Base-by-base conservation (phyloP, 2,113 vertebrate species). In the Raphicerus campestris region DNA sequence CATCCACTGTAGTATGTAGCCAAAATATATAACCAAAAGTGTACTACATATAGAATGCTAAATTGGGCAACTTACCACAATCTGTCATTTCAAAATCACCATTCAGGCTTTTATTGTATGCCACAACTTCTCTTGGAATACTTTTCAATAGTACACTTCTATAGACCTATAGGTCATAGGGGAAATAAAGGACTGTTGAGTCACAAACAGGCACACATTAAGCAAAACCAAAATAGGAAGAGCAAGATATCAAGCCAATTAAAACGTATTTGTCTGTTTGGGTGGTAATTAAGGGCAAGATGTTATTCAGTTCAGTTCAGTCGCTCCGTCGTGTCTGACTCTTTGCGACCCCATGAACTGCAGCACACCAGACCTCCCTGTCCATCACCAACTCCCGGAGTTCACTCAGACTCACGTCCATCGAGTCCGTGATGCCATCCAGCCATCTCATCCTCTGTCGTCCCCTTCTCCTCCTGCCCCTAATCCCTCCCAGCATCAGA, bases 101-200 rank as follows among this genome's bases (percentile, higher is more conserved):
- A 92, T 98, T 99, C 98, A 98, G 97, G 11, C 73, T 98, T 98
- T 98, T 99, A 95, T 98, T 42, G 88, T 73, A 85, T 89, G 93
- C 39, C 0, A 94, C 56, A 98, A 98, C 89, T 91, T 96, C 94
- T 61, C 90, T 97, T 93, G 98, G 95, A 94, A 87, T 87, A 77
- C 42, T 99, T 97, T 98, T 99, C 96, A 99, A 93, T 61, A 99
- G 98, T 88, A 99, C 99, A 95, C 99, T 99, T 97, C 99, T 99
- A 92, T 99, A 99, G 60, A 99, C 99, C 99, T 99, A 97, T 1
- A 97, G 9, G 24, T 90, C 10, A 97, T 7, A 95, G 14, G 5
- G 61, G 58, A 2, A 35, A 51, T 92, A 61, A 94, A 94, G 63
- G 24, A 60, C 6, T 89, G 83, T 17, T 97, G 20, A 88, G 75